These are phyloP conservation scores for Chiloscyllium plagiosum DNA, from an alignment of 2,113 vertebrate genomes.

Conservation along the genomic window DNA sequence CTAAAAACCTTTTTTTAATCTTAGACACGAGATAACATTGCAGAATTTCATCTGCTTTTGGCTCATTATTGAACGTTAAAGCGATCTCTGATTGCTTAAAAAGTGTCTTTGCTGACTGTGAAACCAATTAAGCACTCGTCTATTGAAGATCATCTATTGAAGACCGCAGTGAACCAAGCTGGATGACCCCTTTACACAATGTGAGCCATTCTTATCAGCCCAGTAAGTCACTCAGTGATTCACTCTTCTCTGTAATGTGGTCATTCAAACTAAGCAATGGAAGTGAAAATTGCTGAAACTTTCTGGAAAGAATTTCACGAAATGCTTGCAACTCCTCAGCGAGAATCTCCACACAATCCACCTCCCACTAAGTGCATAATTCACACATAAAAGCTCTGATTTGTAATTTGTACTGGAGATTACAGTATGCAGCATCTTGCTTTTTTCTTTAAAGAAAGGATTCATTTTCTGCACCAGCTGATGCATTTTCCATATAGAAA, in stretches of 20 bases:
- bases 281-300: constrained; percentile 11
- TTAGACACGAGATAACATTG: background rate
- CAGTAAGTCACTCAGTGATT: background rate
- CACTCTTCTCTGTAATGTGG: constrained; percentile 1
- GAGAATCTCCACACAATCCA: background rate
- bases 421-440: background rate
- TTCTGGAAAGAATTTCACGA: background rate
- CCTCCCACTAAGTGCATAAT: background rate
- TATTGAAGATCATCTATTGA: background rate
- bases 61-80: background rate
- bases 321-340: background rate
- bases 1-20: background rate
- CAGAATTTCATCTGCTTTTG: background rate
- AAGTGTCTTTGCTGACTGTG: background rate
- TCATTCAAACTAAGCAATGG: constrained; percentile 2
- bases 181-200: constrained; percentile 1
- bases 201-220: background rate
- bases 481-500: background rate
- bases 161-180: background rate
- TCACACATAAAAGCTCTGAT: background rate
- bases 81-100: background rate
- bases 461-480: background rate
- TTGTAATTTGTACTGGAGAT: background rate
- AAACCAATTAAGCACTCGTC: constrained; percentile 14
- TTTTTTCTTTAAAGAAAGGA: background rate